Conservation (phyloP, 2,113 vertebrate species). For the Paedocypris sp. region DNA sequence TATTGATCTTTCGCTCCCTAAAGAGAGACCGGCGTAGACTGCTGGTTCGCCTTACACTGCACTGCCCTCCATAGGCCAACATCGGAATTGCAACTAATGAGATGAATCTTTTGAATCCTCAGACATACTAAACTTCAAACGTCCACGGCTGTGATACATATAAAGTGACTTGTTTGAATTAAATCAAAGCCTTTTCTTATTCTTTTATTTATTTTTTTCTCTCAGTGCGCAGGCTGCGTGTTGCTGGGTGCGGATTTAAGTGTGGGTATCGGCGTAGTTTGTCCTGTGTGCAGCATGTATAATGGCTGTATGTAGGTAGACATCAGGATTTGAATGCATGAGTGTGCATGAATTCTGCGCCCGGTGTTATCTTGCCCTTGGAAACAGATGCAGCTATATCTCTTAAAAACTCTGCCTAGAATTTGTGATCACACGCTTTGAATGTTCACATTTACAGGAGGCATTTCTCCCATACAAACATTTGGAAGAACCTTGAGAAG, state of each 20-base stretch:
- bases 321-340: conserved; percentile 16
- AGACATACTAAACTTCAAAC: too few species aligned
- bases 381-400: neutral
- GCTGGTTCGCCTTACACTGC: conserved; percentile 12
- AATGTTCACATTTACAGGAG: neutral
- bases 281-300: conserved; percentile 20
- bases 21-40: conserved; percentile 14
- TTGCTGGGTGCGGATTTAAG: conserved; percentile 45
- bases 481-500: neutral
- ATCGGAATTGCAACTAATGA: too few species aligned
- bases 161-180: too few species aligned
- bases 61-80: conserved; percentile 34
- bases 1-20: conserved; percentile 51
- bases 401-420: neutral
- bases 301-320: neutral
- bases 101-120: too few species aligned
- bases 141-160: too few species aligned
- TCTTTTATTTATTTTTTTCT: too few species aligned
- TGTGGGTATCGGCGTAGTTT: conserved; percentile 44
- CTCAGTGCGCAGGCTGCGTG: conserved; percentile 55
- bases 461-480: too few species aligned
- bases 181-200: too few species aligned
- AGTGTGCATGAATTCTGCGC: neutral
- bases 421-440: neutral
- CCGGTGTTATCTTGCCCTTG: neutral